phyloP scores from a whole-genome alignment of 1,140 invertebrate genomes.

The Listronotus oregonensis region DNA sequence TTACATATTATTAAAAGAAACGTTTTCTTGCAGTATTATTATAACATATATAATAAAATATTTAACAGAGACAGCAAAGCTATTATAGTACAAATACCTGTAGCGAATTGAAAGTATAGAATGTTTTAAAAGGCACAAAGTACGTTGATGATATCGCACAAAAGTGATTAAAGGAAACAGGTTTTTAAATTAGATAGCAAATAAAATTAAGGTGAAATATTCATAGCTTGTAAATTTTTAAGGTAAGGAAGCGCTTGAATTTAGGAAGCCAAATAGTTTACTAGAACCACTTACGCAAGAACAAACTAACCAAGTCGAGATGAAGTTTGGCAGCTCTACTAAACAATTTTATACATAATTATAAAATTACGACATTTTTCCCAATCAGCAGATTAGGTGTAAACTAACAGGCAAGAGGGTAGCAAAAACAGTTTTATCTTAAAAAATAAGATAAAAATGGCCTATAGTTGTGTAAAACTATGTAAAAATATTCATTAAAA shows the following conservation, averaged over 20 bases:
- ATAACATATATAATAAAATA: slow-evolving; percentile 5
- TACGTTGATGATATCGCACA: slow-evolving; percentile 20
- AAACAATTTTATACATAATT: slow-evolving; percentile 5
- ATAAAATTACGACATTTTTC: slow-evolving; percentile 17
- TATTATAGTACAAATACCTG: slow-evolving; percentile 33
- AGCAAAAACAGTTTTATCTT: slow-evolving; percentile 11
- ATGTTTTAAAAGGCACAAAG: slow-evolving; percentile 24
- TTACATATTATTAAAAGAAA: slow-evolving; percentile 14
- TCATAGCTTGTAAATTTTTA: slow-evolving; percentile 26
- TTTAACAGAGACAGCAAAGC: slow-evolving; percentile 13
- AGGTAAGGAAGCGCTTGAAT: slow-evolving; percentile 27
- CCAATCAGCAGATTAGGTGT: slow-evolving; percentile 21
- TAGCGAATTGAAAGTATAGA: slow-evolving; percentile 8
- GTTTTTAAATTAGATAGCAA: slow-evolving; percentile 27
- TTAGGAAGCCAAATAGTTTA: slow-evolving; percentile 30
- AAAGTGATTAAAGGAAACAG: slow-evolving; percentile 23
- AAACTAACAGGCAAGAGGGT: slow-evolving; percentile 24
- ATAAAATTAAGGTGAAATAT: slow-evolving; percentile 24
- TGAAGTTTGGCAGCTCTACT: background rate
- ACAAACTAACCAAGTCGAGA: background rate
- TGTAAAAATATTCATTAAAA: slow-evolving; percentile 22
- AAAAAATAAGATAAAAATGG: slow-evolving; percentile 21
- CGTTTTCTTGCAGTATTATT: slow-evolving; percentile 14
- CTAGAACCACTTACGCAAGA: background rate
- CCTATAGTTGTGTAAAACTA: slow-evolving; percentile 25